Base-by-base conservation (phyloP, 64 coral and sea anemone species). In the Trachythela sp. region DNA sequence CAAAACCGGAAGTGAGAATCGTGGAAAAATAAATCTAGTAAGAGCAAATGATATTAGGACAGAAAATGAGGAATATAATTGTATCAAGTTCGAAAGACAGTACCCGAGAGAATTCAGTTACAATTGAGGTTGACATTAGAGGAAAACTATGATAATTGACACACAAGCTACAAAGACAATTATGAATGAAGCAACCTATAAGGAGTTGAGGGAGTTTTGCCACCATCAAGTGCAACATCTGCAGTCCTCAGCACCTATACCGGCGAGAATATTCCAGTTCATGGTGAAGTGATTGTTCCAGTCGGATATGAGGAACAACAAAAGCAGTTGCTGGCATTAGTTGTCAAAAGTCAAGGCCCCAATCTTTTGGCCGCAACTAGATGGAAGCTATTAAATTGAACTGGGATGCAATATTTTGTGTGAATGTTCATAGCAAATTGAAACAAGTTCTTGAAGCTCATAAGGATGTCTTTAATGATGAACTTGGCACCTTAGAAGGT, bases 231-330 rank as follows among this genome's bases (percentile, higher is more conserved):
- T 15, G 41, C 41, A 59, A 86, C 90, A 77, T 39, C 39, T 48
- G 70, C 85, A 39, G 59, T 87, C 24, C 72, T 89, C n/a, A 36
- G 70, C 17, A n/a, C 84, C 32, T 86, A 91, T 59, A 91, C 64
- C 13, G 64, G 64, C 15, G 90, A 91, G 51, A 67, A 91, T 27
- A 39, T 89, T 34, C 70, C 70, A 49, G 48, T 49, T 49, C 48
- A 9, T 7, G 48, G 48, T 49, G 48, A 49, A 15, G 64, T 70
- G 64, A 22, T 26, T n/a, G 64, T 70, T 26, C 18, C 64, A 7
- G 64, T 70, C 18, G 9, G 24, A 7, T 70, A 70, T 70, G 64
- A 70, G 24, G 7, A 49, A 49, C 48, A 49, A 15, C 64, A 70
- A n/a, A 7, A 26, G 64, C 30, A 70, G 64, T 70, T 70, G 30